phyloP scores from a whole-genome alignment of 2,113 vertebrate species.

The Catagonus wagneri region DNA sequence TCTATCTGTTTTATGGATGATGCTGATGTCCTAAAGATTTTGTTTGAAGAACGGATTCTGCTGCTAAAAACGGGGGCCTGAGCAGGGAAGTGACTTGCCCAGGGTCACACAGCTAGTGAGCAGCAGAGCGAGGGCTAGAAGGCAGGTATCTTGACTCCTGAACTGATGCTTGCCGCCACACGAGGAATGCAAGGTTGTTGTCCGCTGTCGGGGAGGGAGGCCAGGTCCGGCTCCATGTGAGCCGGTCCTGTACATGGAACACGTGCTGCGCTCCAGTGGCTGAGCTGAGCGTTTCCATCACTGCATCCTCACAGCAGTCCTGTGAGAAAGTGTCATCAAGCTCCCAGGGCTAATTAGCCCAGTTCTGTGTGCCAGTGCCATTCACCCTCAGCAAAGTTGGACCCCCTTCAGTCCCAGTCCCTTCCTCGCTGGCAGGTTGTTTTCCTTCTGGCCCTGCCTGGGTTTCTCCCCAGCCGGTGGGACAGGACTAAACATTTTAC shows the following conservation, averaged over 20 bases:
- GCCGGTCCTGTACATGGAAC: neutral
- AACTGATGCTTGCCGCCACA: no score
- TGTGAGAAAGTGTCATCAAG: neutral
- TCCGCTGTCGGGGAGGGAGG: neutral
- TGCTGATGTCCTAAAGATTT: neutral
- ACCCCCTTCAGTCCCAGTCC: neutral
- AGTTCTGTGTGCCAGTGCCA: neutral
- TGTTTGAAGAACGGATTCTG: constrained; percentile 30
- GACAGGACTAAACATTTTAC: neutral
- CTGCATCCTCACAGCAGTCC: neutral
- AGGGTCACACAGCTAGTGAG: neutral
- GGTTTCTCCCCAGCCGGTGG: neutral
- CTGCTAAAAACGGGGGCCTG: neutral
- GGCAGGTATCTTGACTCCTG: neutral
- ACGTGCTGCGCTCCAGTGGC: neutral
- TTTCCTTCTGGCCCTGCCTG: neutral
- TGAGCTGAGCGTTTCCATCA: neutral
- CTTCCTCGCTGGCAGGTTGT: neutral
- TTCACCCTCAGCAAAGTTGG: neutral
- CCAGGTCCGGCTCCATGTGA: neutral
- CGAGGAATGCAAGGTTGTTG: neutral
- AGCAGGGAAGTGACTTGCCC: neutral
- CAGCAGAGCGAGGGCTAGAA: neutral
- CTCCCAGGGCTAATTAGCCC: neutral
- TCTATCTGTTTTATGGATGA: neutral